Base-by-base conservation (phyloP, 1,140 invertebrate species). In the Wiebesia pumilae region DNA sequence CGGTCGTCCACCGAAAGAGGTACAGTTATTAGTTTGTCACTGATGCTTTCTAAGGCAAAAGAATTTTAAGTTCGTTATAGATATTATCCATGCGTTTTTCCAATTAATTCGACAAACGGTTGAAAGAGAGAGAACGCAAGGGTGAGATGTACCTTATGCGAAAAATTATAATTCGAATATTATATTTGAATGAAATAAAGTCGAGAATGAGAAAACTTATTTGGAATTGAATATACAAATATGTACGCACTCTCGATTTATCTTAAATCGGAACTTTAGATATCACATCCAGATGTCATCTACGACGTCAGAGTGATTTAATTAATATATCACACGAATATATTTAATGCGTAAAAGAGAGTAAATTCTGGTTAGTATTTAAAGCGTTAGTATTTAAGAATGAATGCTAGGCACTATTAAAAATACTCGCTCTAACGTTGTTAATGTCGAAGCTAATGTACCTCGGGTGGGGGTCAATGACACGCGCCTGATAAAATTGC, bases 401-500 rank as follows among this genome's bases (percentile, higher is more conserved):
- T 2, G 24, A 75, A 24, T 65, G 38, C 24, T 67, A 33, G 58
- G n/a, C 38, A 21, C 21, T 75, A 24, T 40, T 73, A 9, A 54
- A 79, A 51, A 24, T n/a, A 16, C 27, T 33, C 30, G 21, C 14
- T 33, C n/a, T 54, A 54, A 79, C 24, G 47, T 79, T 58, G 12
- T 79, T 79, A 81, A 35, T 24, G 35, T 9, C 10, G 51, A 51
- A 38, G n/a, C 47, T 65, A 65, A 58, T 54, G n/a, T 4, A 73
- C 21, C 43, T 62, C 54, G 35, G 27, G 54, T 24, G 78, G 30
- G 38, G 83, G 83, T 78, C 83, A 84, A 78, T 75, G 62, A 84
- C 83, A 84, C 71, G 71, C 43, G 79, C 14, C 40, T 40, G 83
- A 84, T 84, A 84, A 84, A 77, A 78, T 78, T 84, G 24, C 75